Evolutionary conservation across 1,140 invertebrate genomes (phyloP), one percentile per base, ranked within the genome.

Genomic region (Drosophila equinoxialis): DNA sequence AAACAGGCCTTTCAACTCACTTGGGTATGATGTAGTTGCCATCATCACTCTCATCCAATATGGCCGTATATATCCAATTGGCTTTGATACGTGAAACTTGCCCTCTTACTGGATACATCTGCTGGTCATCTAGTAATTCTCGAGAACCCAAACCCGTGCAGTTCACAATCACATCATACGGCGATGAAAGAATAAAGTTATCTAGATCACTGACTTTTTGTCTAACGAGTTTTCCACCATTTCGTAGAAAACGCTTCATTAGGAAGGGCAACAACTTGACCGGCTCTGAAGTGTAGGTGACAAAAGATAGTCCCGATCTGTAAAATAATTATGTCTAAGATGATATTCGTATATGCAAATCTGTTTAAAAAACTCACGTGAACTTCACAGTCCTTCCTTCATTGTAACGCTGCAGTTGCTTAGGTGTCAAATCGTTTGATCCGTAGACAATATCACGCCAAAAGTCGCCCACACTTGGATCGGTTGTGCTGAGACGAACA

Each of bases 21-120:
- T 96, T 96, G 33, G 96, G 95, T 84, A 97, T 95, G 30, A 97
- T 94, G 77, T 96, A 96, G 91, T 95, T 93, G 59, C 94, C 94
- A 66, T 93, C 92, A 58, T 94, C 93, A 26, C 92, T 92, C 23
- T 94, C 93, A 65, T 94, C 94, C 6, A 95, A 70, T 13, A 94
- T 77, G 10, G 84, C 92, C 26, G 94, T 91, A 75, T 94, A 94
- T 6, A 94, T 82, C 95, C 95, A 95, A 11, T 94, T 94, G 17
- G 95, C 95, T 71, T 93, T 91, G 4, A 95, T 95, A 74, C 94
- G 93, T 7, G 92, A 85, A 10, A 96, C 93, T 92, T 96, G 96
- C 17, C 96, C 96, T 75, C 96, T 93, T n/a, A 96, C 93, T 6
- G 96, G 93, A 42, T 84, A 81, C 14, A 96, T 91, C 45, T 86